Conservation (phyloP, 2,888 invertebrate genomes). For the Tetranychus piercei region DNA sequence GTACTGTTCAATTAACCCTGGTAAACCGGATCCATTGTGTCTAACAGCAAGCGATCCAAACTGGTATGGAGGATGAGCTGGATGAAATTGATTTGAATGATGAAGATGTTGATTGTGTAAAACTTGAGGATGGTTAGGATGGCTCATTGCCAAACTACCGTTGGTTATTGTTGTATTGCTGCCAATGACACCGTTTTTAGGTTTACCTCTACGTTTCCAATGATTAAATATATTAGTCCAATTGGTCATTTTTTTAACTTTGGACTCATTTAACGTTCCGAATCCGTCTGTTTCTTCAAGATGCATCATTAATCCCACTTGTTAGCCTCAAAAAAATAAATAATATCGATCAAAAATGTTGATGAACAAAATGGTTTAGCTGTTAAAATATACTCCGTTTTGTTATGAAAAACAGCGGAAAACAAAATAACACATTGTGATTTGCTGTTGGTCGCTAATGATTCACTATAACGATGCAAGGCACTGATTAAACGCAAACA, state of each 20-base stretch:
- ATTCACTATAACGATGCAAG: neutral
- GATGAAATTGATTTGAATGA: constrained; percentile 1
- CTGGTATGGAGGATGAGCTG: neutral
- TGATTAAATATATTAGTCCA: constrained; percentile 9
- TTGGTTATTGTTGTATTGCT: neutral
- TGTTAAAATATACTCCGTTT: no score
- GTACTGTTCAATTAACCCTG: neutral
- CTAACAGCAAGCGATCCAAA: constrained; percentile 1
- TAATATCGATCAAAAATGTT: no score
- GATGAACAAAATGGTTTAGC: no score
- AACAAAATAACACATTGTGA: neutral
- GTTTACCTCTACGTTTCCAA: constrained; percentile 1
- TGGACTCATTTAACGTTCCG: neutral
- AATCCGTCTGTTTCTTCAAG: neutral
- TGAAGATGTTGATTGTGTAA: neutral
- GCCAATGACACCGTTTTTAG: neutral
- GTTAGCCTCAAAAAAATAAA: no score
- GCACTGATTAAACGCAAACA: neutral
- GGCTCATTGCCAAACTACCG: neutral
- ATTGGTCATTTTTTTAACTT: neutral
- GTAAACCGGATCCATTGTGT: neutral
- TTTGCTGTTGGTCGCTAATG: neutral
- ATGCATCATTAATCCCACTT: neutral
- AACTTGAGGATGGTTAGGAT: neutral
- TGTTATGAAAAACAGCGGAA: no score